These are phyloP conservation scores for Aptenodytes forsteri DNA, from an alignment of 2,113 vertebrate species.

Conservation along the genomic window DNA sequence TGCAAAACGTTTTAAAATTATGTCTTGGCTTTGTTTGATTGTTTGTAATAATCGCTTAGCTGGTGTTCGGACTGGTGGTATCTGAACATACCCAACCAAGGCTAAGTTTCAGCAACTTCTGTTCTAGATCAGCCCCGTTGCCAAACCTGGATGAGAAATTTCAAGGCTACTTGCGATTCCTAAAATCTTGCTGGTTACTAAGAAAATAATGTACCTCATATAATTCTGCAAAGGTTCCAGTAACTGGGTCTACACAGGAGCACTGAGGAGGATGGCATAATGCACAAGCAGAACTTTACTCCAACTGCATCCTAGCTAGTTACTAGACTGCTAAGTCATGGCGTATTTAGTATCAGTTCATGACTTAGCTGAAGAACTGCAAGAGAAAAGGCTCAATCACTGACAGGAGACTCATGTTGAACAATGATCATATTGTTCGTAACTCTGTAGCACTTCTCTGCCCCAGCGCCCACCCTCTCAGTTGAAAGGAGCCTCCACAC, in stretches of 20 bases:
- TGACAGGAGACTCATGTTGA: not conserved
- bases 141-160: not conserved
- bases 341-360: not conserved
- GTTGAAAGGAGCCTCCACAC: not conserved
- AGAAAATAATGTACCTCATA: not conserved
- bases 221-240: not conserved
- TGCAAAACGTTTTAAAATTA: not conserved
- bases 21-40: not conserved
- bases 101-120: not conserved
- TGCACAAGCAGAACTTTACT: not conserved
- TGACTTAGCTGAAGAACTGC: not conserved
- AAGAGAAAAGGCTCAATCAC: not conserved
- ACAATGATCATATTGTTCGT: not conserved
- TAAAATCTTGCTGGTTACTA: not conserved
- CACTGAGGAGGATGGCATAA: not conserved
- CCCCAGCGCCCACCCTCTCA: not conserved
- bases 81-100: not conserved
- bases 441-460: not conserved
- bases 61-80: not conserved
- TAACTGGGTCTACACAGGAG: not conserved
- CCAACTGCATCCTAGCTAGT: not conserved
- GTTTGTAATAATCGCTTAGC: not conserved
- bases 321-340: not conserved
- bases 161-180: not conserved
- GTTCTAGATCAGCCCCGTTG: not conserved